phyloP scores from a whole-genome alignment of 2,888 invertebrate genomes.

The Drosophila eohydei region DNA sequence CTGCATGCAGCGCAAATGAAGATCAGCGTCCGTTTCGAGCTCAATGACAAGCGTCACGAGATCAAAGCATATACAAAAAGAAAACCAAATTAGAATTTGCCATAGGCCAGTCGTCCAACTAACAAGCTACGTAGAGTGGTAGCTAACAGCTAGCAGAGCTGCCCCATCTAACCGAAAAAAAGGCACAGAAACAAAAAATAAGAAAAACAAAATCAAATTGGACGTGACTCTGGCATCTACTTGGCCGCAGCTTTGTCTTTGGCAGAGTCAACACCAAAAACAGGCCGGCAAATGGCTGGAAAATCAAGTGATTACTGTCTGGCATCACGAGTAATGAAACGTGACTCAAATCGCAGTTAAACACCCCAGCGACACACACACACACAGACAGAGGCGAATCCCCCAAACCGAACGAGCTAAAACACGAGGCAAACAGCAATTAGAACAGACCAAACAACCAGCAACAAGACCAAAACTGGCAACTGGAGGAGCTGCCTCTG shows the following conservation, averaged over 20 bases:
- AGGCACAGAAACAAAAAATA: not conserved
- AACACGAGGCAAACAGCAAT: constrained; percentile 77
- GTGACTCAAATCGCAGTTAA: constrained; percentile 82
- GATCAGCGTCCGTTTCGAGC: constrained; percentile 40
- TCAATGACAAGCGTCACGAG: constrained; percentile 78
- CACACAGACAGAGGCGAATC: constrained; percentile 44
- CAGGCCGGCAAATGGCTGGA: constrained; percentile 59
- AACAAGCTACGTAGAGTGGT: constrained; percentile 52
- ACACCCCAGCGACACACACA: constrained; percentile 57
- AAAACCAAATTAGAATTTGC: constrained; percentile 69
- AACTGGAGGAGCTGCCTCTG: constrained; percentile 19
- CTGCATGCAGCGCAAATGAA: constrained; percentile 42
- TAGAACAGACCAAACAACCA: constrained; percentile 71
- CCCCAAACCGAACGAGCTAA: constrained; percentile 66
- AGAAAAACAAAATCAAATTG: constrained; percentile 20
- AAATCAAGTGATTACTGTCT: constrained; percentile 82
- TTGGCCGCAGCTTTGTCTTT: constrained; percentile 6
- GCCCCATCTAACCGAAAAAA: not conserved
- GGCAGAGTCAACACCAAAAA: constrained; percentile 49
- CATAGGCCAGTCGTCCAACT: constrained; percentile 25
- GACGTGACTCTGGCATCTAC: constrained; percentile 39
- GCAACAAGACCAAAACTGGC: constrained; percentile 54
- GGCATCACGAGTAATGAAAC: constrained; percentile 82
- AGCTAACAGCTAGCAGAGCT: constrained; percentile 39
- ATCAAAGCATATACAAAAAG: constrained; percentile 62